Percentiles rank a stretch among this genome's conserved stretches.
Conservation (phyloP, 1,140 invertebrate genomes). For the Aphaenogaster floridana region DNA sequence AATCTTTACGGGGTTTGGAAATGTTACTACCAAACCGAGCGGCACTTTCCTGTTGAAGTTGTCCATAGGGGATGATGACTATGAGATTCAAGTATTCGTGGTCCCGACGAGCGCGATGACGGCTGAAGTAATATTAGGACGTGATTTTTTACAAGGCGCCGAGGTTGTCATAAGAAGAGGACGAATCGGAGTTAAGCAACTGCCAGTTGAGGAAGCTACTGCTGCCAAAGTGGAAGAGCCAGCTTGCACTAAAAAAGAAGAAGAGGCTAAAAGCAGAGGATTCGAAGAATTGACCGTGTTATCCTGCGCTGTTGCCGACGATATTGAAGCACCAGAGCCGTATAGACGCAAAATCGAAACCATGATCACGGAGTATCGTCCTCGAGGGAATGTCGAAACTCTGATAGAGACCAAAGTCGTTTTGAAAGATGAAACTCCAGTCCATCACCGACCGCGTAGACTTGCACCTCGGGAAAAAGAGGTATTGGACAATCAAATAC, state of each 20-base stretch:
- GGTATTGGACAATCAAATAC: neutral
- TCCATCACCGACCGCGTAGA: neutral
- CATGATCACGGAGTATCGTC: constrained; percentile 38
- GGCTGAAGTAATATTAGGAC: constrained; percentile 50
- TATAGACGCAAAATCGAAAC: constrained; percentile 22
- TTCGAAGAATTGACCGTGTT: constrained; percentile 11
- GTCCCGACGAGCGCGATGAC: constrained; percentile 37
- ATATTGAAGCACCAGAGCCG: neutral
- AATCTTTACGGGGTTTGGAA: constrained; percentile 51
- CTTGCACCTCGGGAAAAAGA: constrained; percentile 17
- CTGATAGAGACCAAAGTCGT: constrained; percentile 62
- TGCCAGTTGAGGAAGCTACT: too few relatives aligned
- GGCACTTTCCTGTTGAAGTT: constrained; percentile 12
- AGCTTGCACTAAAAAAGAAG: too few relatives aligned
- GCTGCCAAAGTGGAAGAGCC: too few relatives aligned
- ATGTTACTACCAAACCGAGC: constrained; percentile 16
- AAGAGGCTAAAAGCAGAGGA: too few relatives aligned
- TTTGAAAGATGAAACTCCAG: constrained; percentile 17
- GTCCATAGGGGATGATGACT: constrained; percentile 13
- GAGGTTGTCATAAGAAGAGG: constrained; percentile 34
- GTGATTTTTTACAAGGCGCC: constrained; percentile 33
- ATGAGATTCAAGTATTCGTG: constrained; percentile 33
- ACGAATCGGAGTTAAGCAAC: neutral
- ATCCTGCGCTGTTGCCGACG: neutral
- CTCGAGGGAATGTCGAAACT: constrained; percentile 6